Conservation (phyloP, 1,140 invertebrate species). For the Aleiodes sp. region DNA sequence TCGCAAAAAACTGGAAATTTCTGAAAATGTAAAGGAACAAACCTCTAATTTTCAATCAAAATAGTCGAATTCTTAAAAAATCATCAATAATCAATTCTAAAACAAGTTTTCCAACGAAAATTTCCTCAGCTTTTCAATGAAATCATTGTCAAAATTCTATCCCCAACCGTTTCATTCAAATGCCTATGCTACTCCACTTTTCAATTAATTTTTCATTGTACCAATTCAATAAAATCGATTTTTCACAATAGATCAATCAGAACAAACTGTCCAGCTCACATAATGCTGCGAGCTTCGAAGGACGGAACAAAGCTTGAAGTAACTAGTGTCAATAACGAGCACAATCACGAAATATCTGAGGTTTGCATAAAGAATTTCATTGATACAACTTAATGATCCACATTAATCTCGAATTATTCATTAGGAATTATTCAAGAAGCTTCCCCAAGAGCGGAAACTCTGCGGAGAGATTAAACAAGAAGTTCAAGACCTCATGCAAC, state of each 20-base stretch:
- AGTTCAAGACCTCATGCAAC: conserved; percentile 60
- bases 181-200: too few species aligned
- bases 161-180: too few species aligned
- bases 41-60: too few species aligned
- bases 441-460: conserved; percentile 62
- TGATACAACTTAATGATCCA: not conserved
- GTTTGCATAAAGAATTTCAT: conserved; percentile 32
- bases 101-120: too few species aligned
- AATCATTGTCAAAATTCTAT: too few species aligned
- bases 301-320: conserved; percentile 64
- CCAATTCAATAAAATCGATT: conserved; percentile 18
- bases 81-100: too few species aligned
- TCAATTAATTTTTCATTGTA: not conserved
- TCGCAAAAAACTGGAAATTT: too few species aligned
- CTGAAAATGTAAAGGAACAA: too few species aligned
- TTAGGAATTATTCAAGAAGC: conserved; percentile 59
- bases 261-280: conserved; percentile 64
- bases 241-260: conserved; percentile 54
- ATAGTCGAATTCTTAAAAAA: too few species aligned
- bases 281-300: conserved; percentile 64
- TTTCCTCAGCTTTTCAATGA: too few species aligned
- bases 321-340: conserved; percentile 64
- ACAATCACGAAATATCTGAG: conserved; percentile 65
- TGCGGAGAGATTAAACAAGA: conserved; percentile 61
- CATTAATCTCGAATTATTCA: not conserved